phyloP scores from a whole-genome alignment of 2,797 vertebrate genomes.

The Fratercula arctica region DNA sequence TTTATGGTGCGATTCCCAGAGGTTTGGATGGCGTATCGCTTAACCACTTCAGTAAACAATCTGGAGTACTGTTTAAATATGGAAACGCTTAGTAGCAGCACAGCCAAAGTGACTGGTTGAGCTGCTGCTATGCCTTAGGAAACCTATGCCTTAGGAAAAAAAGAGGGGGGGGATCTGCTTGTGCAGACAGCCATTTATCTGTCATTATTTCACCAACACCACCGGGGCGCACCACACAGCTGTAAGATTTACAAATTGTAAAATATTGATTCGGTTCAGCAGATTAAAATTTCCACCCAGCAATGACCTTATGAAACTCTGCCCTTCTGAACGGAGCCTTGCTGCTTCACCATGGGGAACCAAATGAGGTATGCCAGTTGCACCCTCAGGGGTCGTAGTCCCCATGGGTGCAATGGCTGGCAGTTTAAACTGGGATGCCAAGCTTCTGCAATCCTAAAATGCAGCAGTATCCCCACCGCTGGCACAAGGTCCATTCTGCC shows the following conservation, averaged over 20 bases:
- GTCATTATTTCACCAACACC: not conserved
- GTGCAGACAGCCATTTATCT: not conserved
- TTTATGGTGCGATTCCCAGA: not conserved
- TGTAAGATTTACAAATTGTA: not conserved
- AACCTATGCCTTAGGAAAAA: not conserved
- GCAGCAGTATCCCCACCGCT: not conserved
- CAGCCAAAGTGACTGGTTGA: not conserved
- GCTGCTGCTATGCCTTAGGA: not conserved
- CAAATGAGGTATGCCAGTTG: not conserved
- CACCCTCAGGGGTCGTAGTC: not conserved
- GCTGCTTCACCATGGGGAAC: not conserved
- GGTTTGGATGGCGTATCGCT: not conserved
- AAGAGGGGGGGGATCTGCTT: rapidly evolving
- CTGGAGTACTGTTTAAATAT: constrained; percentile 33
- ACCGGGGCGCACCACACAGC: not conserved
- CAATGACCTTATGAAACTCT: not conserved
- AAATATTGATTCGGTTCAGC: not conserved
- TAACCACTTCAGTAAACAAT: constrained; percentile 25
- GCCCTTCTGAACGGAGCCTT: not conserved
- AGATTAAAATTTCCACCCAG: not conserved
- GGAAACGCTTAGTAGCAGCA: not conserved
- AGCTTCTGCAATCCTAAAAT: not conserved
- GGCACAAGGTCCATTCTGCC: not conserved
- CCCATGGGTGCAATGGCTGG: not conserved
- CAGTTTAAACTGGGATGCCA: not conserved